Conservation (phyloP, 30 jellyfish, hydroid and myxozoan genomes). For the Turritopsis rubra region DNA sequence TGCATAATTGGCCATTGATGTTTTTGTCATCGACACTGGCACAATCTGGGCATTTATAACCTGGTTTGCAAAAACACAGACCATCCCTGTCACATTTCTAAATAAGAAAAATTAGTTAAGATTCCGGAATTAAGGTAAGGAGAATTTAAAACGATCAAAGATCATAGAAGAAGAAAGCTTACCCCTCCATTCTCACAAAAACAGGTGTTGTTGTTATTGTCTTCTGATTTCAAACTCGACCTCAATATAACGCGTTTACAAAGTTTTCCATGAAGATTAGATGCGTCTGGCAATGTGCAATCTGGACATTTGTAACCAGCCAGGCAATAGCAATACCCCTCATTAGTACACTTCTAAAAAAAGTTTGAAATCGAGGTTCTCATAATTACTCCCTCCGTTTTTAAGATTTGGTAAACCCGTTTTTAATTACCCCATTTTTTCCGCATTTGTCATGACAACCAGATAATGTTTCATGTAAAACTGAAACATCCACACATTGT, state of each 20-base stretch:
- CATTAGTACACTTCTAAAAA: neutral
- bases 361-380: neutral
- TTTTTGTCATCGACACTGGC: neutral
- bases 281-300: neutral
- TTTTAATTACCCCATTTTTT: neutral
- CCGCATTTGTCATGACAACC: neutral
- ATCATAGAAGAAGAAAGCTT: neutral
- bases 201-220: neutral
- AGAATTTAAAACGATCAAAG: neutral
- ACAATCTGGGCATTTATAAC: slow-evolving; percentile 10
- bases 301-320: neutral
- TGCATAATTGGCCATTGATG: neutral
- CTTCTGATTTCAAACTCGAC: neutral
- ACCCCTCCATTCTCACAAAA: slow-evolving; percentile 8
- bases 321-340: neutral
- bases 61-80: neutral
- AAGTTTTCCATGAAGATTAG: neutral
- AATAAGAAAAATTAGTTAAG: neutral
- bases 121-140: neutral
- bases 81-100: neutral
- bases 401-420: neutral
- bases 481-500: neutral
- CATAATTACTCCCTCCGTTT: neutral
- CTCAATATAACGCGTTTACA: neutral
- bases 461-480: neutral